A percentile compares a stretch with the other conserved stretches of the same genome.
These are phyloP conservation scores for Phymatocera aterrima DNA, from an alignment of 2,888 invertebrate species.

Conservation along the genomic window DNA sequence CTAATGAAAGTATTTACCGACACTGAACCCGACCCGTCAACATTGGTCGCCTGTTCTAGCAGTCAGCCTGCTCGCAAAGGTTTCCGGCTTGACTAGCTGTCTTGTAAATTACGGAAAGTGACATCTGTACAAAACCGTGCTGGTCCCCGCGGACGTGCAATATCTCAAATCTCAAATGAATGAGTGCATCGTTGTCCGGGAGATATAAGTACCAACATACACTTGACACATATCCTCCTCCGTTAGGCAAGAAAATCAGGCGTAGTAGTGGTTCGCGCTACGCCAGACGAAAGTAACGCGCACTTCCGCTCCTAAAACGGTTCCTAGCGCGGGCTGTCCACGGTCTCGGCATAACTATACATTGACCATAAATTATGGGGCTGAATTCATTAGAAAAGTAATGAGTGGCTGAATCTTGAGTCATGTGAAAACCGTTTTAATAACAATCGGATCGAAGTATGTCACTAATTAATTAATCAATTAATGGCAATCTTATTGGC, in stretches of 20 bases:
- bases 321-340: neutral
- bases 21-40: neutral
- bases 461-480: conserved; percentile 31
- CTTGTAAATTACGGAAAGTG: conserved; percentile 20
- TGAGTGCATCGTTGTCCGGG: conserved; percentile 4
- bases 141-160: neutral
- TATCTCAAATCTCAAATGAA: conserved; percentile 27
- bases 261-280: neutral
- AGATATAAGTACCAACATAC: neutral
- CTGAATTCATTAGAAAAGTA: neutral
- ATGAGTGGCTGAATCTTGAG: neutral
- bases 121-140: neutral
- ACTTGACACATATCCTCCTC: neutral
- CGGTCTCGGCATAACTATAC: neutral
- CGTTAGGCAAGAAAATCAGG: neutral
- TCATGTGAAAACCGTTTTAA: neutral
- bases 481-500: conserved; percentile 48
- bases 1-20: conserved; percentile 33
- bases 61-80: neutral
- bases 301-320: neutral
- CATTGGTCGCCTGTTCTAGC: neutral
- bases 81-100: conserved; percentile 28
- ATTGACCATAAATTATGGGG: no score
- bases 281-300: neutral
- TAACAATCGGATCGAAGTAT: neutral